A percentile compares a stretch with the other conserved stretches of the same genome.
Conservation (phyloP, 2,797 vertebrate genomes). For the Rhinogobio ventralis region DNA sequence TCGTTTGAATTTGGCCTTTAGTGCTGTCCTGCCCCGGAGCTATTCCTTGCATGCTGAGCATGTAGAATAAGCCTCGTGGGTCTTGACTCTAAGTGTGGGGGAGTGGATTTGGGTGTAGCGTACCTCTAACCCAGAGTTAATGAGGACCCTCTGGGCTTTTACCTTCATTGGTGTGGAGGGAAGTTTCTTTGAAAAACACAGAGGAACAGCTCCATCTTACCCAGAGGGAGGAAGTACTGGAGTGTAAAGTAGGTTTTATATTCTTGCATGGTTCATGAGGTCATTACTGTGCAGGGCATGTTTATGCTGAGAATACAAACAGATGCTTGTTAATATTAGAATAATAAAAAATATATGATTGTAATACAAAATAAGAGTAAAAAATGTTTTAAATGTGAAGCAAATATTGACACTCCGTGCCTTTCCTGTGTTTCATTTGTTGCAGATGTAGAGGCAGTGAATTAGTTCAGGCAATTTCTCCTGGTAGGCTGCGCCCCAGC, state of each 20-base stretch:
- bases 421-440: constrained; percentile 18
- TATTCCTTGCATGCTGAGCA: constrained; percentile 29
- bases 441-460: constrained; percentile 10
- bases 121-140: constrained; percentile 59
- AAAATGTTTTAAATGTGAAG: neutral
- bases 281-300: constrained; percentile 38
- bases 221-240: constrained; percentile 27
- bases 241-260: constrained; percentile 35
- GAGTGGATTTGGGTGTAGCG: constrained; percentile 43
- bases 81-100: constrained; percentile 48
- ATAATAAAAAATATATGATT: constrained; percentile 12
- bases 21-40: constrained; percentile 16
- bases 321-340: constrained; percentile 28
- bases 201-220: constrained; percentile 13
- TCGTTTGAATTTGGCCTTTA: constrained; percentile 42
- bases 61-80: constrained; percentile 32
- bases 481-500: constrained; percentile 40
- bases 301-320: constrained; percentile 28
- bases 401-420: neutral
- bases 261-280: constrained; percentile 48
- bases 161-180: constrained; percentile 28
- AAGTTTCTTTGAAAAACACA: constrained; percentile 21
- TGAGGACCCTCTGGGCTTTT: constrained; percentile 56
- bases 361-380: neutral
- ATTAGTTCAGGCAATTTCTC: constrained; percentile 55